Percentiles rank a stretch among this genome's conserved stretches.
Conservation (phyloP, 2,888 invertebrate genomes). For the Drosophila eohydei region DNA sequence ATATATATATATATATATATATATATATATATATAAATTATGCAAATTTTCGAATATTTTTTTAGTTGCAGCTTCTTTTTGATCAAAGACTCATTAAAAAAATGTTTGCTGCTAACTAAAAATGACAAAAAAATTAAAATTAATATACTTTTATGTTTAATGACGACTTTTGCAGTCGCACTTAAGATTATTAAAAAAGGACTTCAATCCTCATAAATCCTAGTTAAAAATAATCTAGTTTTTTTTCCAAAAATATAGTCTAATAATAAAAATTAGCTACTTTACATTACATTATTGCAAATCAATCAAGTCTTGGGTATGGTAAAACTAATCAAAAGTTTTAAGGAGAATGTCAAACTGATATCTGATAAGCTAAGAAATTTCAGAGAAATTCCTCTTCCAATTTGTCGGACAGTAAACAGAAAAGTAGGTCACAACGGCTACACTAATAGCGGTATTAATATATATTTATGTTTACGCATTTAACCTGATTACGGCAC, state of each 20-base stretch:
- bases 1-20: too few relatives aligned
- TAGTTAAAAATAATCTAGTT: conserved; percentile 1
- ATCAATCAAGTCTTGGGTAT: conserved; percentile 38
- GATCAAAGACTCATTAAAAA: too few relatives aligned
- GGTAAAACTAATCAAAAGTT: conserved; percentile 3
- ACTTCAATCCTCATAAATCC: neutral
- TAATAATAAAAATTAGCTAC: neutral
- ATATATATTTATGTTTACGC: conserved; percentile 8
- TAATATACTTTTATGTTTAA: too few relatives aligned
- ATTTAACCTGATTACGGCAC: conserved; percentile 12
- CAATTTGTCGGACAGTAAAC: conserved; percentile 11
- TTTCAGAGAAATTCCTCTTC: neutral
- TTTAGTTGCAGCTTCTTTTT: too few relatives aligned
- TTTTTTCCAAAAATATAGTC: conserved; percentile 11
- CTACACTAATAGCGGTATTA: conserved; percentile 1
- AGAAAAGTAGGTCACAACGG: conserved; percentile 22
- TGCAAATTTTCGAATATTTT: too few relatives aligned
- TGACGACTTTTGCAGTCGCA: too few relatives aligned
- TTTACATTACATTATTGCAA: conserved; percentile 2
- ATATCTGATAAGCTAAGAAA: conserved; percentile 16
- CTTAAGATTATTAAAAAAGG: neutral
- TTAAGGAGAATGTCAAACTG: neutral
- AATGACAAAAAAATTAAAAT: too few relatives aligned
- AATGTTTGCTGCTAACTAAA: too few relatives aligned
- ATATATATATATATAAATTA: too few relatives aligned